A percentile compares a stretch with the other conserved stretches of the same genome.
Evolutionary conservation across 2,888 invertebrate species (phyloP).

Genomic region (Incurvaria masculella): DNA sequence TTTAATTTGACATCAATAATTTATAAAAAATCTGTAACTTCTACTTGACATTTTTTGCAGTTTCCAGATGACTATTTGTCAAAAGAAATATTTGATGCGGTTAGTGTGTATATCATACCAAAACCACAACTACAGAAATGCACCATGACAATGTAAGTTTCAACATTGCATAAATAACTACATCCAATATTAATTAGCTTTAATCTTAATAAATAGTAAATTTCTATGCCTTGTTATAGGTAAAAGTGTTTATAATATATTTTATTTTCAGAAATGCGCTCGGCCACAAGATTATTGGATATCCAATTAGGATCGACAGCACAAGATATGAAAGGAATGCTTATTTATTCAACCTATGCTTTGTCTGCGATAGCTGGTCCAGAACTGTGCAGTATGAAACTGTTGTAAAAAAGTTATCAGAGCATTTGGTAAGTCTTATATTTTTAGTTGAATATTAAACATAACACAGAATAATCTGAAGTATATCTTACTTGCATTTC

Average conservation of each 20-base stretch:
- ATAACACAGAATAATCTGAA: slow-evolving; percentile 6
- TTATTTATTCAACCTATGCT: slow-evolving; percentile 93
- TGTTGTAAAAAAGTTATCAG: slow-evolving; percentile 90
- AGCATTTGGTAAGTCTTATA: slow-evolving; percentile 68
- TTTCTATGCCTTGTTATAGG: not conserved
- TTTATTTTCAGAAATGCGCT: slow-evolving; percentile 48
- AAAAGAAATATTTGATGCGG: slow-evolving; percentile 90
- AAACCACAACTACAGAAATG: slow-evolving; percentile 89
- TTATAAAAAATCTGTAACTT: not conserved
- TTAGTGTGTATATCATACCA: slow-evolving; percentile 93
- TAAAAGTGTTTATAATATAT: not conserved
- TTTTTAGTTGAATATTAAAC: slow-evolving; percentile 1
- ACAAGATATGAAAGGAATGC: slow-evolving; percentile 89
- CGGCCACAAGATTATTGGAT: slow-evolving; percentile 88
- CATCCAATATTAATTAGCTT: not conserved
- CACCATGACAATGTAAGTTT: slow-evolving; percentile 83
- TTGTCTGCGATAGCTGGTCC: slow-evolving; percentile 88
- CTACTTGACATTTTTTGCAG: slow-evolving; percentile 37
- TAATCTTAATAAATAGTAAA: not conserved
- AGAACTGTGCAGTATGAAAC: slow-evolving; percentile 92
- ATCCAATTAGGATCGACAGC: slow-evolving; percentile 86
- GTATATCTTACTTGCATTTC: not conserved
- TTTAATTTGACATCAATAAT: slow-evolving; percentile 4
- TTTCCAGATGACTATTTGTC: slow-evolving; percentile 88
- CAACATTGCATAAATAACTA: slow-evolving; percentile 9